Conservation (phyloP, 2,888 invertebrate species). For the Drosophila cracens region DNA sequence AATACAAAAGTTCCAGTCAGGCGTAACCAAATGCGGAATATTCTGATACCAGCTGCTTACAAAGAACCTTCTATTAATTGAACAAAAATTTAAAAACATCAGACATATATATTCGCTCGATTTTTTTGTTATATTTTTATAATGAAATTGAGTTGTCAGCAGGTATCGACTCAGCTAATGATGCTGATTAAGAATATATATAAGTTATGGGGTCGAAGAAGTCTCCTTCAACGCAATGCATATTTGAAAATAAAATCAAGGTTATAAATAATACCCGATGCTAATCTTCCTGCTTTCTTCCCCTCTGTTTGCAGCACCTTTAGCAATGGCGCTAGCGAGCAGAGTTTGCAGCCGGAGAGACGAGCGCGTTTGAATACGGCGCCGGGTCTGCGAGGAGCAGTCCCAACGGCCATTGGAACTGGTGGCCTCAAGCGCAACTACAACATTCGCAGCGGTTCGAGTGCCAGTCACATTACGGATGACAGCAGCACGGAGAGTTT, state of each 20-base stretch:
- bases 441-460: constrained; percentile 79
- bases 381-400: constrained; percentile 78
- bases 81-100: neutral
- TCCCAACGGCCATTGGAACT: constrained; percentile 51
- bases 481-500: constrained; percentile 93
- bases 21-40: neutral
- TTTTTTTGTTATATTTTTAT: neutral
- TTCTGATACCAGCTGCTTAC: neutral
- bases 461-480: constrained; percentile 82
- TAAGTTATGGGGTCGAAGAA: neutral
- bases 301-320: constrained; percentile 83
- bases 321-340: constrained; percentile 84
- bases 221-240: neutral
- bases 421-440: constrained; percentile 78
- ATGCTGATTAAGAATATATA: neutral
- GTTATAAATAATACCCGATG: constrained; percentile 11
- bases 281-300: constrained; percentile 13
- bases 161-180: neutral
- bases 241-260: neutral
- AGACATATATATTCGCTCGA: neutral
- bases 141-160: neutral
- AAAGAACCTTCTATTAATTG: neutral
- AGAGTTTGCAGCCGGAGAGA: constrained; percentile 77
- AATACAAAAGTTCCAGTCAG: neutral
- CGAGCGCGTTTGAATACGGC: constrained; percentile 84